phyloP scores from a whole-genome alignment of 2,888 invertebrate genomes.

The Athalia circularis region DNA sequence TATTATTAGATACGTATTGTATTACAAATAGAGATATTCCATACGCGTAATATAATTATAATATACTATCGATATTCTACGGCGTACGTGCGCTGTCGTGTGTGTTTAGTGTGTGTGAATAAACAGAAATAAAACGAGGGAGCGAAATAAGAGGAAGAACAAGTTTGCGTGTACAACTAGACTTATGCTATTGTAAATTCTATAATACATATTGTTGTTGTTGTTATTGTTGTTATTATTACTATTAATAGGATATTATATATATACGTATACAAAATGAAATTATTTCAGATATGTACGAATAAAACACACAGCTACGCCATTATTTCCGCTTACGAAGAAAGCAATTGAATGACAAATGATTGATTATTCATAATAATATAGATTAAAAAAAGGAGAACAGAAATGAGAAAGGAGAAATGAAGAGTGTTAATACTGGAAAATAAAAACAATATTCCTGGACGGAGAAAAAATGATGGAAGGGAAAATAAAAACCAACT shows the following conservation, averaged over 20 bases:
- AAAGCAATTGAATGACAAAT: neutral
- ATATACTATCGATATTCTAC: slow-evolving; percentile 14
- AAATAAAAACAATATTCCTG: neutral
- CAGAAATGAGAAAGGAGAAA: neutral
- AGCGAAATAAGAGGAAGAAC: slow-evolving; percentile 31
- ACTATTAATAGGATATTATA: slow-evolving; percentile 35
- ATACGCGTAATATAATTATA: slow-evolving; percentile 9
- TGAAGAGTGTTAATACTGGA: neutral
- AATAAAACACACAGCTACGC: slow-evolving; percentile 14
- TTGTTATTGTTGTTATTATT: slow-evolving; percentile 50
- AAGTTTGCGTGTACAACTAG: slow-evolving; percentile 23
- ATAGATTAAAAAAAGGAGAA: neutral
- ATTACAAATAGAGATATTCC: slow-evolving; percentile 36
- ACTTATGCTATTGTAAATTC: slow-evolving; percentile 39
- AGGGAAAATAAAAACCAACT: neutral
- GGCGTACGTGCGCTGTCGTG: neutral
- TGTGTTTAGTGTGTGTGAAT: slow-evolving; percentile 27
- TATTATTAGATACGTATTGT: slow-evolving; percentile 37
- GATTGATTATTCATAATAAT: neutral
- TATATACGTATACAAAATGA: no score
- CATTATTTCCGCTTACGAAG: slow-evolving; percentile 24
- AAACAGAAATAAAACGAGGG: slow-evolving; percentile 43
- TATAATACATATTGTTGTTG: slow-evolving; percentile 47
- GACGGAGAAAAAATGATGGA: neutral
- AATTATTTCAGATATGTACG: slow-evolving; percentile 30